These are phyloP conservation scores for Lota lota DNA, from an alignment of 2,113 vertebrate genomes.

Conservation along the genomic window DNA sequence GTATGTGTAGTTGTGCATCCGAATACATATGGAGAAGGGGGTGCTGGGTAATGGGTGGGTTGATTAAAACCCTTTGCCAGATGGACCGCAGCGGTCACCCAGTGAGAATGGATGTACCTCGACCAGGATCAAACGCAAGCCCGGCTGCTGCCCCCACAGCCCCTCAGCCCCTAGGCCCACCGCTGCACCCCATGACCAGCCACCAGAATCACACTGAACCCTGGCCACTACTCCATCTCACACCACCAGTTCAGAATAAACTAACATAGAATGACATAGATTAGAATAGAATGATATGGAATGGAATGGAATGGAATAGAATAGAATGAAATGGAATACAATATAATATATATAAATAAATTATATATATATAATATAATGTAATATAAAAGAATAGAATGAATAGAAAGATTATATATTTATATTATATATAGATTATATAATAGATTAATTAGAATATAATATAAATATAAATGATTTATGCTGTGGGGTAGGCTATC, in stretches of 20 bases:
- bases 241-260: neutral
- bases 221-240: conserved; percentile 1
- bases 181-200: conserved; percentile 31
- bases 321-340: neutral
- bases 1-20: conserved; percentile 20
- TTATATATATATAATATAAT: too few relatives aligned
- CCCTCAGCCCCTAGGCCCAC: conserved; percentile 47
- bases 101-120: conserved; percentile 65
- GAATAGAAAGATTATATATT: neutral
- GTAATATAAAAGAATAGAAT: neutral
- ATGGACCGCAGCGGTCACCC: conserved; percentile 75
- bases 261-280: neutral
- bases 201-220: conserved; percentile 28
- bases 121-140: conserved; percentile 73
- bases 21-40: conserved; percentile 31
- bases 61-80: conserved; percentile 73
- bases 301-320: neutral
- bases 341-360: neutral
- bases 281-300: neutral
- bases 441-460: too few relatives aligned
- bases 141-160: conserved; percentile 45
- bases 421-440: neutral
- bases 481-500: neutral
- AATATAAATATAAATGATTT: too few relatives aligned
- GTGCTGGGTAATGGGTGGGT: conserved; percentile 8